Percentiles rank a stretch among this genome's conserved stretches.
These are phyloP conservation scores for Nemopilema nomurai DNA, from an alignment of 30 jellyfish, hydroid and myxozoan species.

Conservation along the genomic window DNA sequence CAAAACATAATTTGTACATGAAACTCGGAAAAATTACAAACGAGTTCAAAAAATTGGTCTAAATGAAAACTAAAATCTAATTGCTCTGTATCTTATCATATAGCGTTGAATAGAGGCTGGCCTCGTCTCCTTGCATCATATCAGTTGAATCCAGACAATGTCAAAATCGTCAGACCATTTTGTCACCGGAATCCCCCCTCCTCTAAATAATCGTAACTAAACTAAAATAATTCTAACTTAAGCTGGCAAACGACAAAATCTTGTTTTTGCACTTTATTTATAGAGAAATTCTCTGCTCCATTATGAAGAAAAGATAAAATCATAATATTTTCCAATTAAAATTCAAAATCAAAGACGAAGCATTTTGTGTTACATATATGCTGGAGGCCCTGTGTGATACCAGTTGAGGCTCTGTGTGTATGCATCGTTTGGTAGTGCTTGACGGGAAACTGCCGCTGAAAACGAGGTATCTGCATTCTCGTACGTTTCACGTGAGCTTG, in stretches of 20 bases:
- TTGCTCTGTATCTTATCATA: no score
- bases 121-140: no score
- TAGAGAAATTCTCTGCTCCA: neutral
- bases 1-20: neutral
- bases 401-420: slow-evolving; percentile 51
- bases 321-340: neutral
- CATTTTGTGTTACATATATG: slow-evolving; percentile 27
- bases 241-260: neutral
- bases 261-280: neutral
- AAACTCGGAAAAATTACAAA: neutral
- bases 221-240: neutral
- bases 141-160: no score
- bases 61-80: neutral
- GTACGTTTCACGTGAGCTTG: slow-evolving; percentile 51
- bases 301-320: neutral
- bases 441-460: slow-evolving; percentile 37
- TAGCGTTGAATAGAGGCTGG: no score
- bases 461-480: slow-evolving; percentile 40
- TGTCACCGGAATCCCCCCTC: no score
- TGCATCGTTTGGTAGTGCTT: slow-evolving; percentile 39
- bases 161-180: no score
- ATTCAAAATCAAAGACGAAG: neutral
- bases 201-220: no score
- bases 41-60: neutral
- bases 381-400: slow-evolving; percentile 72